These are phyloP conservation scores for Tetrao urogallus DNA, from an alignment of 2,113 vertebrate species.

Conservation along the genomic window DNA sequence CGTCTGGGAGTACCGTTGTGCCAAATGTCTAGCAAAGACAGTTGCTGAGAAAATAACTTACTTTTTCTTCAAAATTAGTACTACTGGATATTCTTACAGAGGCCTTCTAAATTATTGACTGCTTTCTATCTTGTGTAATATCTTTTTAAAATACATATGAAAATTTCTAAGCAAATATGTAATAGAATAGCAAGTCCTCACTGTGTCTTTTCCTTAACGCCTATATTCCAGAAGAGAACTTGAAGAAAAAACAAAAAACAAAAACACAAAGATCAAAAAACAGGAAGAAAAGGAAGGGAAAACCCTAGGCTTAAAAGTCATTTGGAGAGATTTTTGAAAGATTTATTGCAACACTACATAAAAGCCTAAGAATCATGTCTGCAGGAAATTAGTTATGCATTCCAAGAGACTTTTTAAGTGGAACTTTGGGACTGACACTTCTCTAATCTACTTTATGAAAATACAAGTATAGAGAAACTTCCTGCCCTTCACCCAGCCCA, in stretches of 20 bases:
- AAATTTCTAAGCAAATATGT: not conserved
- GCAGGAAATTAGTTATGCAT: constrained; percentile 75
- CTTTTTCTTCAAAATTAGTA: not conserved
- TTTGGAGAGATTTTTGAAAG: constrained; percentile 48
- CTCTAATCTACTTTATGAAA: constrained; percentile 48
- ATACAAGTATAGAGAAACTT: constrained; percentile 33
- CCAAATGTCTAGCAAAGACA: not conserved
- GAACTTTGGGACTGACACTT: constrained; percentile 38
- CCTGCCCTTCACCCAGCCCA: constrained; percentile 17
- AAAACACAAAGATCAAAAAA: not conserved
- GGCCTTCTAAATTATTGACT: not conserved
- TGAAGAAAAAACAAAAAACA: not conserved
- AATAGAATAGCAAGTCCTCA: not conserved
- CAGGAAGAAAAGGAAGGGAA: not conserved
- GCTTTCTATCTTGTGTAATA: not conserved
- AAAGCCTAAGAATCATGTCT: constrained; percentile 60
- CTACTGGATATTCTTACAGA: not conserved
- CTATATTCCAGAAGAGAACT: not conserved
- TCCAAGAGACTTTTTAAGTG: constrained; percentile 64
- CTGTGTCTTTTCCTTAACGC: not conserved
- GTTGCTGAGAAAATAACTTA: not conserved
- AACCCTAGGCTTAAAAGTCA: not conserved
- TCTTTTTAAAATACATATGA: not conserved
- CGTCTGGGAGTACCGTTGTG: not conserved
- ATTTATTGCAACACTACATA: constrained; percentile 59